Percentiles rank a stretch among this genome's conserved stretches.
Evolutionary conservation across 2,888 invertebrate species (phyloP).

Genomic region (Belgica antarctica): DNA sequence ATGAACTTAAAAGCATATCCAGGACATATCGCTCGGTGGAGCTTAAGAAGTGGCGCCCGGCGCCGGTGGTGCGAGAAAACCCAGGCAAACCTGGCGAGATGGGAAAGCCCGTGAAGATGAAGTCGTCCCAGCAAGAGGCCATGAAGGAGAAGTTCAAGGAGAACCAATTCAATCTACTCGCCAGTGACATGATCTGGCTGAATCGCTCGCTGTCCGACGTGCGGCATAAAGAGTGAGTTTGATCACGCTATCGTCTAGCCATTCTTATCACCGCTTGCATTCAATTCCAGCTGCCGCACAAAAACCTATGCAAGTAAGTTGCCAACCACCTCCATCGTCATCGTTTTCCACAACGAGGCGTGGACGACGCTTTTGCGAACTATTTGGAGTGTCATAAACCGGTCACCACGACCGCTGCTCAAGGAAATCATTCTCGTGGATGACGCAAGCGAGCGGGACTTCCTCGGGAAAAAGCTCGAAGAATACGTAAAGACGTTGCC

Average conservation of each 20-base stretch:
- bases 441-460: conserved; percentile 94
- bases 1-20: conserved; percentile 48
- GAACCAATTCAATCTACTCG: conserved; percentile 97
- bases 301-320: conserved; percentile 75
- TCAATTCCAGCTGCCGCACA: conserved; percentile 66
- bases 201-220: conserved; percentile 95
- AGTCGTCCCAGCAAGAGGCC: conserved; percentile 77
- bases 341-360: conserved; percentile 99
- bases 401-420: conserved; percentile 83
- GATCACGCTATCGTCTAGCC: conserved; percentile 27
- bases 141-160: conserved; percentile 96
- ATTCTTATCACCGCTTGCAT: conserved; percentile 39
- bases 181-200: conserved; percentile 95
- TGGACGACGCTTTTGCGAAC: conserved; percentile 95
- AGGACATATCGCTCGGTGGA: conserved; percentile 54
- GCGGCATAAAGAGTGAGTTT: conserved; percentile 76
- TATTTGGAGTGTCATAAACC: conserved; percentile 94
- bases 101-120: conserved; percentile 83
- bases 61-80: conserved; percentile 66
- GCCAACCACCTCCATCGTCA: conserved; percentile 93
- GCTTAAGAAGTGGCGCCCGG: conserved; percentile 71
- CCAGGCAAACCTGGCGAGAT: conserved; percentile 65
- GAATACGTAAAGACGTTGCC: conserved; percentile 83
- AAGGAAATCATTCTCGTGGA: conserved; percentile 96
- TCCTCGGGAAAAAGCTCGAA: conserved; percentile 84